phyloP scores from a whole-genome alignment of 2,113 vertebrate genomes.

The Odocoileus hemionus region DNA sequence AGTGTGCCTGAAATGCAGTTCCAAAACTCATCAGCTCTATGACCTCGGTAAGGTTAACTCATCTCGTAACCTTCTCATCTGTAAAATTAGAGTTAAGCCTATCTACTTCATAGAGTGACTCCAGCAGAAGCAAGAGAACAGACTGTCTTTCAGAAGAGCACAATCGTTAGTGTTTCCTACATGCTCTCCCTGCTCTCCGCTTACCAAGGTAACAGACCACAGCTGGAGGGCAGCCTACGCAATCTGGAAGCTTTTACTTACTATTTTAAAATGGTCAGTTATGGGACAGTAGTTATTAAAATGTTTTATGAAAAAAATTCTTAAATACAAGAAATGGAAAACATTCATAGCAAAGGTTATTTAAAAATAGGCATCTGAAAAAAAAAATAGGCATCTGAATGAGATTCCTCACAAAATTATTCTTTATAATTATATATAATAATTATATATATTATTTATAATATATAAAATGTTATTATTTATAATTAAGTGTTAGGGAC shows the following conservation, averaged over 20 bases:
- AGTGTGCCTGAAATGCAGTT: background rate
- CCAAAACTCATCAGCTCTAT: background rate
- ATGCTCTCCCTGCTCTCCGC: background rate
- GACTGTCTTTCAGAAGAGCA: background rate
- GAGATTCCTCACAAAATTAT: background rate
- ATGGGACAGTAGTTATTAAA: background rate
- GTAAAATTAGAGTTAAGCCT: conserved; percentile 14
- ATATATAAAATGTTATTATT: background rate
- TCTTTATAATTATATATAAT: background rate
- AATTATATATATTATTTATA: background rate
- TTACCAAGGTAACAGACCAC: background rate
- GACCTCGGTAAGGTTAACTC: background rate
- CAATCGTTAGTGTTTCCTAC: background rate
- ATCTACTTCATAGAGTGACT: background rate
- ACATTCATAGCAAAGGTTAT: background rate
- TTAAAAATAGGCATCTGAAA: background rate
- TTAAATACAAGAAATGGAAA: background rate
- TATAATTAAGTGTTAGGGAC: background rate
- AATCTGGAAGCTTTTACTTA: background rate
- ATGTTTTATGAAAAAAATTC: background rate
- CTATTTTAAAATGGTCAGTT: background rate
- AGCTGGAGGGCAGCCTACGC: background rate
- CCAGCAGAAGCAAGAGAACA: background rate
- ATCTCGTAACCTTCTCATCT: background rate
- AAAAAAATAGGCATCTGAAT: background rate